Conservation (phyloP, 2,113 vertebrate genomes). For the Pyxicephalus adspersus region DNA sequence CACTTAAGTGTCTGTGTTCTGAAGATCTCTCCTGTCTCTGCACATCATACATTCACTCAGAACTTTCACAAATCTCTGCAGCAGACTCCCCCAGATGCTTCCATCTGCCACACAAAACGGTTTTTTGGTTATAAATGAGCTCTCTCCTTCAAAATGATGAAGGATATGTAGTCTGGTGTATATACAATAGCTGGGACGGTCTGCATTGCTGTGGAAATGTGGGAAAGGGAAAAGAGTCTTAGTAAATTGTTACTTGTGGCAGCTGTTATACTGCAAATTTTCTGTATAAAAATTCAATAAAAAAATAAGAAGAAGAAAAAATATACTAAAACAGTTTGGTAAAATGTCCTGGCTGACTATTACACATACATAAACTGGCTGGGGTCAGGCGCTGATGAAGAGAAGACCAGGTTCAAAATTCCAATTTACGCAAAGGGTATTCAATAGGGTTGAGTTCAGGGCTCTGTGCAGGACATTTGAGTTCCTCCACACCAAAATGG, state of each 20-base stretch:
- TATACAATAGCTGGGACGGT: neutral
- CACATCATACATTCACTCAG: conserved; percentile 33
- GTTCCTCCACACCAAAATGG: too few species aligned
- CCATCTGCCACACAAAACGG: conserved; percentile 35
- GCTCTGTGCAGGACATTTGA: too few species aligned
- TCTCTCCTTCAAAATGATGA: conserved; percentile 21
- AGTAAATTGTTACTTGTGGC: neutral
- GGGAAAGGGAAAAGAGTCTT: neutral
- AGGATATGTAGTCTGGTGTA: neutral
- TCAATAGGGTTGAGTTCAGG: too few species aligned
- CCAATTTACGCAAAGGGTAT: too few species aligned
- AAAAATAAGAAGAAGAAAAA: too few species aligned
- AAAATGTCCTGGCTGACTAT: too few species aligned
- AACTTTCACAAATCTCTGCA: conserved; percentile 33
- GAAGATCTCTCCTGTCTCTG: conserved; percentile 36
- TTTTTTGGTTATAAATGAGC: conserved; percentile 18
- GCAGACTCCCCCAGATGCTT: conserved; percentile 48
- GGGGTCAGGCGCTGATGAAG: too few species aligned
- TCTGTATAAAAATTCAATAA: too few species aligned
- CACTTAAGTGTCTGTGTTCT: conserved; percentile 14
- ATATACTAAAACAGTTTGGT: too few species aligned
- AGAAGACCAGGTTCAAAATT: too few species aligned
- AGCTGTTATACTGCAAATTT: neutral
- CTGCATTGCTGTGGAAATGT: neutral
- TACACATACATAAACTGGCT: too few species aligned